Evolutionary conservation across 2,888 invertebrate genomes (phyloP).

Genomic region (Aporophyla lueneburgensis): DNA sequence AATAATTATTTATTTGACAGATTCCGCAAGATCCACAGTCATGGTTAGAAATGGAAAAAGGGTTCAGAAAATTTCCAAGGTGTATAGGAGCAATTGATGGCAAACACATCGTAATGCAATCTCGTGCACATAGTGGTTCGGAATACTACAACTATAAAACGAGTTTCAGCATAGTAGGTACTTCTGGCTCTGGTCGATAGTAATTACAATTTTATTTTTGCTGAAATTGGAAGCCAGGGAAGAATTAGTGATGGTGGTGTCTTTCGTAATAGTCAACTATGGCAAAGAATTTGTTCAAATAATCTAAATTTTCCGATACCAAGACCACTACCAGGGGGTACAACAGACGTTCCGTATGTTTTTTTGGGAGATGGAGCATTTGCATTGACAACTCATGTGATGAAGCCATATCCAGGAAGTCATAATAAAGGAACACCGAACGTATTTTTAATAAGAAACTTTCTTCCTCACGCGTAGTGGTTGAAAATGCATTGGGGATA

Average conservation of each 20-base stretch:
- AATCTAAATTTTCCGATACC: constrained; percentile 62
- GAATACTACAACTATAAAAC: constrained; percentile 66
- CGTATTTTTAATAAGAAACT: constrained; percentile 62
- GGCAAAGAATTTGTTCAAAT: constrained; percentile 63
- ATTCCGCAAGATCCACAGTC: not conserved
- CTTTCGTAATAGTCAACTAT: constrained; percentile 59
- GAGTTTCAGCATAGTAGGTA: constrained; percentile 57
- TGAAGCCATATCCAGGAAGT: constrained; percentile 70
- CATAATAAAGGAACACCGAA: constrained; percentile 58
- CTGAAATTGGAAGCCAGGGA: constrained; percentile 50
- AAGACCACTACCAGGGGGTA: constrained; percentile 61
- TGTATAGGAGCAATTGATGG: constrained; percentile 65
- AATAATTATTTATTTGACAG: no score
- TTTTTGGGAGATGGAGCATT: constrained; percentile 72
- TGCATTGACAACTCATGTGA: constrained; percentile 66
- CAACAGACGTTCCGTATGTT: constrained; percentile 66
- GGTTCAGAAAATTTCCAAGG: constrained; percentile 46
- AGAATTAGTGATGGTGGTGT: constrained; percentile 36
- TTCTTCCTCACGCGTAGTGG: constrained; percentile 59
- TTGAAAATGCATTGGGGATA: constrained; percentile 66
- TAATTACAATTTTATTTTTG: constrained; percentile 67
- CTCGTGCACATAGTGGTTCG: constrained; percentile 45
- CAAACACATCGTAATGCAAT: constrained; percentile 65
- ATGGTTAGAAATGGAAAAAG: constrained; percentile 42
- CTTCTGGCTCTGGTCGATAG: constrained; percentile 69